These are phyloP conservation scores for Pampusana beccarii DNA, from an alignment of 2,113 vertebrate species.

Conservation along the genomic window DNA sequence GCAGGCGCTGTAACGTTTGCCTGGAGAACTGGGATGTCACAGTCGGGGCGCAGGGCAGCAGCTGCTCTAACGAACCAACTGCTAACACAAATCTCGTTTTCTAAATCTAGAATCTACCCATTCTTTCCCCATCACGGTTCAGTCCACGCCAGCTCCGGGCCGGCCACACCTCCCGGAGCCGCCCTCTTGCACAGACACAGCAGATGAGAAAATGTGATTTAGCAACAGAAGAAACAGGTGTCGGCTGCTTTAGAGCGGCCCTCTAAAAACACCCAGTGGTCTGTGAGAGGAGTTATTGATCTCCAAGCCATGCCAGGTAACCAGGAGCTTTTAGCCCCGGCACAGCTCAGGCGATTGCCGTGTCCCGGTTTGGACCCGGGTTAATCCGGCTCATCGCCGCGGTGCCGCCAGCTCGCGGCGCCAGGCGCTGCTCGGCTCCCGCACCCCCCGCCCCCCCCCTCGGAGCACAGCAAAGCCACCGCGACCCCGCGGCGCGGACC, in stretches of 20 bases:
- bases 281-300: background rate
- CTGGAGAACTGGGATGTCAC: no score
- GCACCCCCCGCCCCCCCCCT: background rate
- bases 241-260: background rate
- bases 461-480: fast-evolving
- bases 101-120: background rate
- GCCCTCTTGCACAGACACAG: background rate
- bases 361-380: no score
- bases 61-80: background rate
- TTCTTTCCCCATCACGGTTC: background rate
- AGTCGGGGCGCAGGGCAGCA: background rate
- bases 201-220: background rate
- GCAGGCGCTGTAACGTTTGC: no score
- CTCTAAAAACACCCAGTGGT: fast-evolving
- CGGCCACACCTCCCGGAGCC: no score
- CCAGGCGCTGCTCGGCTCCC: background rate
- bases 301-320: fast-evolving
- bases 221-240: fast-evolving
- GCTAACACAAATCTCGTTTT: background rate
- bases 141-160: fast-evolving
- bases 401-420: background rate
- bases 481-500: fast-evolving
- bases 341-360: no score
- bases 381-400: background rate
- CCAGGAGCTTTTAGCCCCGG: background rate